Base-by-base conservation (phyloP, 2,797 vertebrate species). In the Rhyacichthys aspro region DNA sequence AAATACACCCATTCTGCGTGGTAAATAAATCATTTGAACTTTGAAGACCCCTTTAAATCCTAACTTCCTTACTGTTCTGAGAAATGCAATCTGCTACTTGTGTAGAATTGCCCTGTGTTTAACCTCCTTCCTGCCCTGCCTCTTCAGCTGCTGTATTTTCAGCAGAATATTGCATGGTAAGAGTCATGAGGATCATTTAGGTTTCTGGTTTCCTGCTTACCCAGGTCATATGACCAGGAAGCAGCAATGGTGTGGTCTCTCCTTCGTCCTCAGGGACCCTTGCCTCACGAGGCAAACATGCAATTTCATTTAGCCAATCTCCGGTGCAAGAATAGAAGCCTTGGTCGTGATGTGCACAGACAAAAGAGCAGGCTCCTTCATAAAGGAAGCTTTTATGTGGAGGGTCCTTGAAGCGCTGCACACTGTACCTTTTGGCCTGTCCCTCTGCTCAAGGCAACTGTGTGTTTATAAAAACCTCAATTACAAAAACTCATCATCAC, bases 221-320 rank as follows among this genome's bases (percentile, higher is more conserved):
- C 50, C 12, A 1, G 55, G 74, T 90, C 84, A 84, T 75, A 69
- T 88, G 88, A 89, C 77, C 78, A 89, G 87, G 86, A 91, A 90
- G 83, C 73, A 42, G 69, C 36, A 49, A 70, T 43, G 72, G 59
- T 79, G 86, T 44, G 79, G 79, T 86, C 70, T 77, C 74, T 75
- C 60, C 43, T 57, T 49, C 36, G 55, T 86, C 87, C 83, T 72
- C 47, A 18, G 76, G 81, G 83, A 87, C 81, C 74, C 78, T 84
- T 69, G 59, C 70, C 83, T 87, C 86, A 86, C 9, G 47, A 89
- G 81, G 80, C 78, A 75, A 80, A 76, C 79, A 82, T 76, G 70
- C 74, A 82, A 79, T 84, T 85, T 90, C 38, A 84, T 86, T 84
- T 78, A 70, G n/a, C 54, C 71, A 72, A 79, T 85, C 84, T 88